phyloP scores from a whole-genome alignment of 1,140 invertebrate genomes.

The Ephestia elutella region DNA sequence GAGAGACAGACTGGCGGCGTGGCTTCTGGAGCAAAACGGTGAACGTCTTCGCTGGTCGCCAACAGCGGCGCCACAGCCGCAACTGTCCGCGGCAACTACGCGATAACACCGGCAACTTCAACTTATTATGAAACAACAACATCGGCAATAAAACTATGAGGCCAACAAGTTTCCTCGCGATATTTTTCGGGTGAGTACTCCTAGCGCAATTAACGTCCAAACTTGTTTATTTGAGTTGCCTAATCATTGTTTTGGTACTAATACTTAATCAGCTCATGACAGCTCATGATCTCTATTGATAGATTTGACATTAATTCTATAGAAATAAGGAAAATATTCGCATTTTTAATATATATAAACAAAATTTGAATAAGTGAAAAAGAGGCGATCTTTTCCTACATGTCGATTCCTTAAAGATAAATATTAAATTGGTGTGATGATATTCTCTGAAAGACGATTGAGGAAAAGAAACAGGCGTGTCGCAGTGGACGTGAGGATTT shows the following conservation, averaged over 20 bases:
- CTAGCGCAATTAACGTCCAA: background rate
- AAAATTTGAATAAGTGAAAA: too few species aligned
- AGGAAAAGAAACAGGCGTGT: background rate
- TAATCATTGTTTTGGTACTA: too few species aligned
- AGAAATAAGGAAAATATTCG: too few species aligned
- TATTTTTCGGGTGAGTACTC: slow-evolving; percentile 1
- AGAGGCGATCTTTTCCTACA: too few species aligned
- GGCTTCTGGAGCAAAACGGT: slow-evolving; percentile 29
- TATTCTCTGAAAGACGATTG: background rate
- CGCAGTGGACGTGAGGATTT: background rate
- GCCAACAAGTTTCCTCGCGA: background rate
- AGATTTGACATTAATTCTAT: too few species aligned
- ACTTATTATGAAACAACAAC: background rate
- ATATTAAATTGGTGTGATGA: background rate
- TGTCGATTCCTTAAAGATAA: too few species aligned
- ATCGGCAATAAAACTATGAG: background rate
- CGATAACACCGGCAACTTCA: background rate
- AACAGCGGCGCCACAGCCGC: slow-evolving; percentile 28
- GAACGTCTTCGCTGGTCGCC: slow-evolving; percentile 23
- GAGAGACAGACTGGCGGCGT: slow-evolving; percentile 25
- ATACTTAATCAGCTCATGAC: too few species aligned
- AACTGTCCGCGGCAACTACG: background rate
- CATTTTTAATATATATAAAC: too few species aligned
- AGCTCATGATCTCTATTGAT: too few species aligned
- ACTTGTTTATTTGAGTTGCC: background rate